phyloP scores from a whole-genome alignment of 1,140 invertebrate genomes.

The Drosophila nikananu region DNA sequence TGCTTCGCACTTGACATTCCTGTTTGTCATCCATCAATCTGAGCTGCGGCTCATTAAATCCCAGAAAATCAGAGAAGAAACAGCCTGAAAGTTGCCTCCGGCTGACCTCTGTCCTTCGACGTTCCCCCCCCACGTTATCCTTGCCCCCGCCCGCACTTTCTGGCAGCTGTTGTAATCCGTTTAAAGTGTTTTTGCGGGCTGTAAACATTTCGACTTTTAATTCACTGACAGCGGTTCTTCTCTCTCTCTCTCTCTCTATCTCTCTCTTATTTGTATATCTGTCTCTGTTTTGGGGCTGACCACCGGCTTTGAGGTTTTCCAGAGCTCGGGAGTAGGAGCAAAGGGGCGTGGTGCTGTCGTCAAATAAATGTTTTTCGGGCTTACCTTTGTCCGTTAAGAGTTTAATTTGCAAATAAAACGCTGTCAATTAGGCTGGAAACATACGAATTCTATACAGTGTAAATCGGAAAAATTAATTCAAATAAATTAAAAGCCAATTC shows the following conservation, averaged over 20 bases:
- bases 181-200: constrained; percentile 62
- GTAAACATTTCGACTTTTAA: constrained; percentile 65
- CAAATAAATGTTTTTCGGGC: constrained; percentile 6
- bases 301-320: constrained; percentile 37
- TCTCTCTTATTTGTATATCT: background rate
- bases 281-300: constrained; percentile 16
- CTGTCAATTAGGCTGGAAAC: constrained; percentile 20
- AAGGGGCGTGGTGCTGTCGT: background rate
- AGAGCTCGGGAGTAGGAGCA: constrained; percentile 1
- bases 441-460: background rate
- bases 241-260: background rate
- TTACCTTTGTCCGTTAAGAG: constrained; percentile 17
- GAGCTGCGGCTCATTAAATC: constrained; percentile 50
- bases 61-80: constrained; percentile 20
- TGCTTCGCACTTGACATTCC: constrained; percentile 13
- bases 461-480: background rate
- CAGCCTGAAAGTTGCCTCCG: constrained; percentile 20
- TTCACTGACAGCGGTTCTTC: constrained; percentile 41
- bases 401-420: constrained; percentile 38
- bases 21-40: constrained; percentile 46
- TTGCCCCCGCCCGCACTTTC: constrained; percentile 6
- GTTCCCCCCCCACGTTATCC: background rate
- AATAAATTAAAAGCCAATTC: background rate
- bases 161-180: constrained; percentile 51
- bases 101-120: constrained; percentile 19